These are phyloP conservation scores for Tachina lurida DNA, from an alignment of 2,888 invertebrate species.

Conservation along the genomic window DNA sequence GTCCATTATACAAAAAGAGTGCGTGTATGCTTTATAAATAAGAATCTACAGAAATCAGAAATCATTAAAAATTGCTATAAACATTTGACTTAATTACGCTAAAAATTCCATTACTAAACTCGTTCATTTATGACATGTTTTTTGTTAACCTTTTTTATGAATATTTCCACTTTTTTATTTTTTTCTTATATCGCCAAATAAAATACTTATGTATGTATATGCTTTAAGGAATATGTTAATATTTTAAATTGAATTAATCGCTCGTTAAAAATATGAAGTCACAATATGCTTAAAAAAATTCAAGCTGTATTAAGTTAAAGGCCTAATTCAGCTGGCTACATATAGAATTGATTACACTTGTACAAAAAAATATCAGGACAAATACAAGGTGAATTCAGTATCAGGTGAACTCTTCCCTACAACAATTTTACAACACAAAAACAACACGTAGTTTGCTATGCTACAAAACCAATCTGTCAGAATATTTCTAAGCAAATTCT, in stretches of 20 bases:
- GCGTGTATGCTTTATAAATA: not conserved
- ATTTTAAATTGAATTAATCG: not conserved
- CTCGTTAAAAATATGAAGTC: not conserved
- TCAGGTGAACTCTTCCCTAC: too few species aligned
- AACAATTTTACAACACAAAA: too few species aligned
- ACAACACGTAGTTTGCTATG: too few species aligned
- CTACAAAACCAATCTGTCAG: too few species aligned
- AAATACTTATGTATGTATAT: not conserved
- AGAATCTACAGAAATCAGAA: not conserved
- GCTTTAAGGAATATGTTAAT: not conserved
- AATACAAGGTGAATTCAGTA: too few species aligned
- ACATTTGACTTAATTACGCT: not conserved
- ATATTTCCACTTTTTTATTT: not conserved
- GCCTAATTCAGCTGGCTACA: too few species aligned
- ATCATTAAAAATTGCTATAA: not conserved
- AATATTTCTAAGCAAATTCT: too few species aligned
- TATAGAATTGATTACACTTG: too few species aligned
- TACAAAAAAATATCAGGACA: too few species aligned
- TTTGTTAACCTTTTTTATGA: not conserved
- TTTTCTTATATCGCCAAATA: not conserved
- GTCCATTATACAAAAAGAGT: not conserved
- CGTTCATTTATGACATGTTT: conserved; percentile 15
- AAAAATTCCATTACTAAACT: conserved; percentile 4
- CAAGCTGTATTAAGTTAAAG: too few species aligned
- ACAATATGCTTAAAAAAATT: not conserved